Evolutionary conservation across 2,797 vertebrate species (phyloP).

Genomic region (Bufotes viridis): DNA sequence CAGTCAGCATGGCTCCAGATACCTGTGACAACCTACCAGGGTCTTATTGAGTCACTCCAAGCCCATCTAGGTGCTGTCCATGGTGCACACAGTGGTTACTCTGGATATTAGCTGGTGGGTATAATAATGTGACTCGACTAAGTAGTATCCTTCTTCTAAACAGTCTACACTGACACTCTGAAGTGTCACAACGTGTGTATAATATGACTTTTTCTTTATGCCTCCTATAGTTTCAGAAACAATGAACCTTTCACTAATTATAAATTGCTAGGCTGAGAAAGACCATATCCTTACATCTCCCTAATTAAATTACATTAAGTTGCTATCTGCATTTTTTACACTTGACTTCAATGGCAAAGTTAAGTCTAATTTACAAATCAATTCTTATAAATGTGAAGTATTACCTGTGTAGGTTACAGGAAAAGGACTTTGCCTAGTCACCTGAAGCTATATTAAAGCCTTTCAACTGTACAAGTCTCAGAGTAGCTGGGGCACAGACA

Average conservation of each 20-base stretch:
- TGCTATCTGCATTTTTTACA: slow-evolving; percentile 26
- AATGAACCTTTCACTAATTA: slow-evolving; percentile 29
- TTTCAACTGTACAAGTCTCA: slow-evolving; percentile 9
- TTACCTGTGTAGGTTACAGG: slow-evolving; percentile 1
- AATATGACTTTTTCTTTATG: not conserved
- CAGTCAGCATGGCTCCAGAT: too few species aligned
- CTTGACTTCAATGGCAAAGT: slow-evolving; percentile 11
- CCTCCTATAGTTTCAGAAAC: slow-evolving; percentile 13
- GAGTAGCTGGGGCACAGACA: not conserved
- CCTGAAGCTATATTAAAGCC: not conserved
- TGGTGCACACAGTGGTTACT: not conserved
- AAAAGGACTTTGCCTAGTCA: not conserved
- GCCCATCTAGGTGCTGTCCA: not conserved
- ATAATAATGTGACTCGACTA: too few species aligned
- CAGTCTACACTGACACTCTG: not conserved
- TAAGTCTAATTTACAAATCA: slow-evolving; percentile 6
- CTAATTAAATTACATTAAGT: slow-evolving; percentile 48
- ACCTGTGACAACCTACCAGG: too few species aligned
- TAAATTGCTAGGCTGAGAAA: slow-evolving; percentile 8
- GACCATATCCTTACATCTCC: slow-evolving; percentile 30
- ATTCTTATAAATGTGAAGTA: slow-evolving; percentile 21
- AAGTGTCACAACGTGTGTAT: not conserved
- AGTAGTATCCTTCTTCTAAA: not conserved
- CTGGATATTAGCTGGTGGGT: too few species aligned
- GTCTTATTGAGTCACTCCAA: too few species aligned